Percentiles rank a stretch among this genome's conserved stretches.
Evolutionary conservation across 2,113 vertebrate species (phyloP).

Genomic region (Phalacrocorax brasilianus): DNA sequence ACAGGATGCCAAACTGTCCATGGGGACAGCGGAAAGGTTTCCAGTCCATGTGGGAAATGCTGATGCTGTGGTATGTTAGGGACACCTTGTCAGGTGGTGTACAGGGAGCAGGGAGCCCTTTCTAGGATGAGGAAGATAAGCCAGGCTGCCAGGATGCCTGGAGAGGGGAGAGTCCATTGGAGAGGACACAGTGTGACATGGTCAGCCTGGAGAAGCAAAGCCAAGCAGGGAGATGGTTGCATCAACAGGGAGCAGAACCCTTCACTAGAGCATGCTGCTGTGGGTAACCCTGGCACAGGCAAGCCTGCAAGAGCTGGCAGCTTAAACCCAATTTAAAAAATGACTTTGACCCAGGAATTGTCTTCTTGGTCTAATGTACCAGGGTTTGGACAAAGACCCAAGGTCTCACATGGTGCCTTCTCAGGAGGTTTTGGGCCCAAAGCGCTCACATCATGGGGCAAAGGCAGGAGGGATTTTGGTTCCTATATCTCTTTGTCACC

Average conservation of each 20-base stretch:
- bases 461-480: background rate
- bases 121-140: background rate
- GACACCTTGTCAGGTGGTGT: background rate
- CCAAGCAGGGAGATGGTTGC: background rate
- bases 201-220: background rate
- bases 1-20: background rate
- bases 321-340: background rate
- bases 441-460: background rate
- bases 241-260: background rate
- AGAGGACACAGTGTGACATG: fast-evolving
- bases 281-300: background rate
- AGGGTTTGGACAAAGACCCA: background rate
- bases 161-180: background rate
- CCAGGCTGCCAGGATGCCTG: background rate
- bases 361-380: background rate
- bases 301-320: background rate
- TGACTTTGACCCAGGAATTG: background rate
- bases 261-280: fast-evolving
- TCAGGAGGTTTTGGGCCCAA: background rate
- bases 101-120: background rate
- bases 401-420: fast-evolving
- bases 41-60: background rate
- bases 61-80: background rate
- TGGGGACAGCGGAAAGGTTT: background rate
- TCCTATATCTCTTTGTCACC: background rate